phyloP scores from a whole-genome alignment of 2,113 vertebrate species.

The Shinisaurus crocodilurus region DNA sequence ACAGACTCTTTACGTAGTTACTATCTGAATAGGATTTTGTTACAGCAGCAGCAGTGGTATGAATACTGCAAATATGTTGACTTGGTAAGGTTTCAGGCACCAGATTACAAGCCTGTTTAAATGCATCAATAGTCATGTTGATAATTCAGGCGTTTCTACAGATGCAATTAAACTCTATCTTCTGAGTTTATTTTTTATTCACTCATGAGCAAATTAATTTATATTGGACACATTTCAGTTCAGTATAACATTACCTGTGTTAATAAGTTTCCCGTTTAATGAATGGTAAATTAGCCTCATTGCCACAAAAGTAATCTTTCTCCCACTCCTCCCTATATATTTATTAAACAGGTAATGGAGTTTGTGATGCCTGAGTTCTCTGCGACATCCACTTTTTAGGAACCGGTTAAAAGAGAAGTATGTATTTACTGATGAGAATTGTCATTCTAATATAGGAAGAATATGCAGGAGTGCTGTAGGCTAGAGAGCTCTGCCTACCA shows the following conservation, averaged over 20 bases:
- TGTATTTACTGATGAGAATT: neutral
- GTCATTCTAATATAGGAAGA: neutral
- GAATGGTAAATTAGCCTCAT: neutral
- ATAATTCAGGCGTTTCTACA: neutral
- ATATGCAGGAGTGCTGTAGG: slow-evolving; percentile 21
- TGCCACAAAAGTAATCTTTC: neutral
- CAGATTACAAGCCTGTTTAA: neutral
- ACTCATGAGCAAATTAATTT: neutral
- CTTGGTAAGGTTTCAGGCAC: slow-evolving; percentile 19
- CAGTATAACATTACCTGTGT: neutral
- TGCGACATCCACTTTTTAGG: slow-evolving; percentile 17
- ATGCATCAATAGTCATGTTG: neutral
- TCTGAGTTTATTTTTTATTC: neutral
- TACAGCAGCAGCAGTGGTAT: neutral
- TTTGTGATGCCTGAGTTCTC: slow-evolving; percentile 1
- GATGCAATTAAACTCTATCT: neutral
- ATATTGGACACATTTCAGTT: neutral
- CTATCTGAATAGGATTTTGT: neutral
- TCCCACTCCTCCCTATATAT: no score
- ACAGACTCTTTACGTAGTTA: neutral
- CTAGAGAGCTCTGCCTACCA: neutral
- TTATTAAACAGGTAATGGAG: neutral
- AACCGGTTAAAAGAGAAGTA: slow-evolving; percentile 11
- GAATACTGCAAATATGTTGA: neutral
- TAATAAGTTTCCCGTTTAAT: neutral